These are phyloP conservation scores for Harmothoe impar DNA, from an alignment of 2,888 invertebrate species.

Conservation along the genomic window DNA sequence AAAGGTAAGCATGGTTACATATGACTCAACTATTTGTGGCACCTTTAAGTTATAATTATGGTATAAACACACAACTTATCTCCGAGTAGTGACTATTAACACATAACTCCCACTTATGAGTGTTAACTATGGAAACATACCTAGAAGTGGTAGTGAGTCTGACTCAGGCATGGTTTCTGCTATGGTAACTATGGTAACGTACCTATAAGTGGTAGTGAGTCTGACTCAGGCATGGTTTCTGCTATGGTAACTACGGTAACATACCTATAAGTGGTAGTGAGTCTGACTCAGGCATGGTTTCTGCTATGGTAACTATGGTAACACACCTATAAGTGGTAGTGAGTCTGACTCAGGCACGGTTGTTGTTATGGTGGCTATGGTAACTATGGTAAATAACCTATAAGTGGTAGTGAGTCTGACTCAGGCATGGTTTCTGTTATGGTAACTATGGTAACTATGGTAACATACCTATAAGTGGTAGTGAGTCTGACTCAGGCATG, in stretches of 20 bases:
- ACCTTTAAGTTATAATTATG: too few species aligned
- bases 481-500: constrained; percentile 82
- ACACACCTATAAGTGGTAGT: not conserved
- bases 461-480: constrained; percentile 81
- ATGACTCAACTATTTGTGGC: too few species aligned
- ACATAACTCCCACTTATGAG: too few species aligned
- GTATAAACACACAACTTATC: too few species aligned
- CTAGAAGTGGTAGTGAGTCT: constrained; percentile 81
- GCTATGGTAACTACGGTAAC: constrained; percentile 79
- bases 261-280: constrained; percentile 82
- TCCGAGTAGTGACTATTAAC: too few species aligned
- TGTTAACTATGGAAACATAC: constrained; percentile 71
- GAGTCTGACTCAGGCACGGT: not conserved
- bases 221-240: constrained; percentile 83
- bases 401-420: not conserved
- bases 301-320: constrained; percentile 83
- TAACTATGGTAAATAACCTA: constrained; percentile 80
- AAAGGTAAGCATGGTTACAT: too few species aligned
- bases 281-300: constrained; percentile 83
- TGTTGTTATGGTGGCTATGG: constrained; percentile 73
- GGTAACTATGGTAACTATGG: constrained; percentile 82
- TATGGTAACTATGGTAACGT: constrained; percentile 75
- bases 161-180: constrained; percentile 83
- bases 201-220: constrained; percentile 82
- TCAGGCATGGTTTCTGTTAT: not conserved